Conservation (phyloP, 1,140 invertebrate species). For the Drosophila pachea region DNA sequence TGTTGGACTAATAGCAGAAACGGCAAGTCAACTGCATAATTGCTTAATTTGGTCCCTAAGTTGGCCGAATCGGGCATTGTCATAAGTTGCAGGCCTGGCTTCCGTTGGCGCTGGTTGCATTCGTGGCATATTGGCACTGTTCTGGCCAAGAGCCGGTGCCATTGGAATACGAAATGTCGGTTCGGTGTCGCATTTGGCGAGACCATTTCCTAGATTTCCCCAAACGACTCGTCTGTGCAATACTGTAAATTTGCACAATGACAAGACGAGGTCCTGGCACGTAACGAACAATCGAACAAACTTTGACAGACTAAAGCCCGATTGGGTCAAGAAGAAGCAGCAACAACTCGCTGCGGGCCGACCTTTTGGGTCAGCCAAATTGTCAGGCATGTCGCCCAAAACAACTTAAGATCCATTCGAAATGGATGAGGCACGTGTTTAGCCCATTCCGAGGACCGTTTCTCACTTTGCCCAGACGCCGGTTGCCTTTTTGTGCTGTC, state of each 20-base stretch:
- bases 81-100: constrained; percentile 22
- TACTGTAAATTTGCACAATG: constrained; percentile 72
- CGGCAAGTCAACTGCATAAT: constrained; percentile 74
- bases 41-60: constrained; percentile 64
- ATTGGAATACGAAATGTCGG: constrained; percentile 59
- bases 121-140: constrained; percentile 10
- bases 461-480: constrained; percentile 6
- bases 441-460: constrained; percentile 7
- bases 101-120: neutral
- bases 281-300: constrained; percentile 61
- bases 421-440: constrained; percentile 29
- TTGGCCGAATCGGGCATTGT: constrained; percentile 35
- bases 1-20: constrained; percentile 49
- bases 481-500: constrained; percentile 22
- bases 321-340: constrained; percentile 14
- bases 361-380: constrained; percentile 31
- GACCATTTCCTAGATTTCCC: constrained; percentile 70
- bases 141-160: constrained; percentile 15
- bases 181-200: constrained; percentile 65
- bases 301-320: constrained; percentile 60
- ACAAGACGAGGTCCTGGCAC: constrained; percentile 64
- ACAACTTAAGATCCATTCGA: constrained; percentile 41
- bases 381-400: constrained; percentile 26
- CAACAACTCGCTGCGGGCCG: neutral
- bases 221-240: constrained; percentile 48